phyloP scores from a whole-genome alignment of 2,888 invertebrate genomes.

The Eupelmus urozonus region DNA sequence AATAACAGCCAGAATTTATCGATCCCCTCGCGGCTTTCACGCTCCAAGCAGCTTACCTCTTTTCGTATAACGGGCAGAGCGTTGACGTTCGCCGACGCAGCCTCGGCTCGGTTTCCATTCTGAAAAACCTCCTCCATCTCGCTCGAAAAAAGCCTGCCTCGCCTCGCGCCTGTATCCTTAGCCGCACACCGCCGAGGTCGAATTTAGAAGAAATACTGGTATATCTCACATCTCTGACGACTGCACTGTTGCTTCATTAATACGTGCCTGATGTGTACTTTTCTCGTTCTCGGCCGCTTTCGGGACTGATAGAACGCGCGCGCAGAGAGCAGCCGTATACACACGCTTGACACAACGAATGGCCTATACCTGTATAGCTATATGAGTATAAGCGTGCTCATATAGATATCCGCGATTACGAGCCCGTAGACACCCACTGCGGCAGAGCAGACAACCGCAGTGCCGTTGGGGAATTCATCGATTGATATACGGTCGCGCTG shows the following conservation, averaged over 20 bases:
- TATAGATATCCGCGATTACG: too few species aligned
- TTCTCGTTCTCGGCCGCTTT: too few species aligned
- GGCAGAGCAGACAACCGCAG: too few species aligned
- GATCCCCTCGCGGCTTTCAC: not conserved
- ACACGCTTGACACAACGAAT: too few species aligned
- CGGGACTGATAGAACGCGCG: too few species aligned
- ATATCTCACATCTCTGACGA: not conserved
- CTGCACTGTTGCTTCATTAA: constrained; percentile 20
- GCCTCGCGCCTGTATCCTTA: not conserved
- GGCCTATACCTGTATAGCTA: too few species aligned
- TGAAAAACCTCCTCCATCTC: constrained; percentile 72
- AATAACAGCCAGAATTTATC: not conserved
- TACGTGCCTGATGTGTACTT: too few species aligned
- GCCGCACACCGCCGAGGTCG: not conserved
- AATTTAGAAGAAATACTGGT: not conserved
- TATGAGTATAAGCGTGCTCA: too few species aligned
- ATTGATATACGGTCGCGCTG: too few species aligned
- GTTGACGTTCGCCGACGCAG: constrained; percentile 65
- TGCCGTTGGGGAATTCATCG: too few species aligned
- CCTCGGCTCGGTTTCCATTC: constrained; percentile 72
- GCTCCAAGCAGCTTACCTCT: constrained; percentile 70
- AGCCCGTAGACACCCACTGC: too few species aligned
- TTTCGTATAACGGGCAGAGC: constrained; percentile 67
- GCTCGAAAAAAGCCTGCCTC: not conserved
- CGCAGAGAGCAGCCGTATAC: too few species aligned